Evolutionary conservation across 2,888 invertebrate species (phyloP), one percentile per base, ranked within the genome.

Genomic region (Hydriomena furcata): DNA sequence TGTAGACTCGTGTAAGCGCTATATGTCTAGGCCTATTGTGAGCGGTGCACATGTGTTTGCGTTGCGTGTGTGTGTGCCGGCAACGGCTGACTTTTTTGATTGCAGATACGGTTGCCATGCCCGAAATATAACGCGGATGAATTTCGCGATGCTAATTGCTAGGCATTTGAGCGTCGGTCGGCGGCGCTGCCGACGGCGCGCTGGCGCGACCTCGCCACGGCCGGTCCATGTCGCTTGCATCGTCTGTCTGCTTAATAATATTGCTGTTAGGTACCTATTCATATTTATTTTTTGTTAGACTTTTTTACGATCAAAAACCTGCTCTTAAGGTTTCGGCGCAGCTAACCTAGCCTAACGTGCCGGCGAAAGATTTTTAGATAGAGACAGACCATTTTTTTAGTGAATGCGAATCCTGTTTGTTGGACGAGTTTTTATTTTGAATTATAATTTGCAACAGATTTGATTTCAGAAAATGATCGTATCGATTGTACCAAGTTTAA

Each of bases 41-140:
- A 60, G 71, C 66, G 57, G 63, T 61, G 64, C 76, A 71, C 73
- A 76, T 66, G 68, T 76, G 76, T 81, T 34, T 63, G 58, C 45
- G 64, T 55, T 63, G 60, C 61, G 77, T 74, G 72, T 78, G 82
- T 58, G 79, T 79, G 82, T 68, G 84, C 72, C 76, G 72, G 68
- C 75, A 79, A 66, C 79, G 82, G 71, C 77, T 74, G 73, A 82
- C 73, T 83, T 86, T 87, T 86, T 85, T 81, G 82, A 82, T 81
- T 84, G 84, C 82, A 84, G 73, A 84, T 76, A 72, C 71, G 74
- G 89, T 89, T 88, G 82, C 89, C 73, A 89, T 83, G 86, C 85
- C 87, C 84, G 74, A 90, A 90, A 89, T 88, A 85, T 76, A 76
- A 76, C 74, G 71, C 84, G 82, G 78, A 86, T 82, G 79, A 79